Base-by-base conservation (phyloP, 2,888 invertebrate species). In the Prosopocoilus inquinatus region DNA sequence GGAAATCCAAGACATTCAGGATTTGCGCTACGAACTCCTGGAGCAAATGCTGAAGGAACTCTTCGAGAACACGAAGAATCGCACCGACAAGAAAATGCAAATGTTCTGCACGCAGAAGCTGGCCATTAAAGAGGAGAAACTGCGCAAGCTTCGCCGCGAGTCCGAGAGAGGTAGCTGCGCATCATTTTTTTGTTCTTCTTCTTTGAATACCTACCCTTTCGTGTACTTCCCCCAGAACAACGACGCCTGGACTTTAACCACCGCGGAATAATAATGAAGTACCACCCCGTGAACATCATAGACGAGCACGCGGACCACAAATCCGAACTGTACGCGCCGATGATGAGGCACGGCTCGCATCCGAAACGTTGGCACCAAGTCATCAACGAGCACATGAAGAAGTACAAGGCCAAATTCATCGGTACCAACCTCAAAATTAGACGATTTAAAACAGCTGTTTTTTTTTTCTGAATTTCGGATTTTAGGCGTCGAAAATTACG, bases 1-100 rank as follows among this genome's bases (percentile, higher is more conserved):
- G 83, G 87, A 89, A 71, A 87, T 91, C 58, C 84, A 88, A 66
- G 85, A 85, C 58, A 82, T 89, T 11, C 87, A 90, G 72, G 81
- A 84, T 64, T 77, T 87, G 32, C 81, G 90, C 0, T 73, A 90
- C 64, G 81, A 87, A 55, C 79, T 93, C 49, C 81, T 91, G n/a
- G 83, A 87, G 57, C 79, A 85, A 50, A 73, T 87, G 65, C 78
- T 87, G 53, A 74, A 80, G 11, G 79, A 84, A 53, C 73, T 82
- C 48, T 81, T 86, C 2, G 74, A 78, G 34, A 75, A 79, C 52
- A 74, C 78, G 32, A 75, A 78, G 5, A 72, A 67, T 1, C 73
- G 80, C 8, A 75, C 77, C 1, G 78, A 81, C 49, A 64, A 62
- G 58, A 79, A 84, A 75, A 70, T 87, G 67, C 73, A 81, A 54